Percentiles rank a stretch among this genome's conserved stretches.
These are phyloP conservation scores for Euplagia quadripunctaria DNA, from an alignment of 2,888 invertebrate species.

Conservation along the genomic window DNA sequence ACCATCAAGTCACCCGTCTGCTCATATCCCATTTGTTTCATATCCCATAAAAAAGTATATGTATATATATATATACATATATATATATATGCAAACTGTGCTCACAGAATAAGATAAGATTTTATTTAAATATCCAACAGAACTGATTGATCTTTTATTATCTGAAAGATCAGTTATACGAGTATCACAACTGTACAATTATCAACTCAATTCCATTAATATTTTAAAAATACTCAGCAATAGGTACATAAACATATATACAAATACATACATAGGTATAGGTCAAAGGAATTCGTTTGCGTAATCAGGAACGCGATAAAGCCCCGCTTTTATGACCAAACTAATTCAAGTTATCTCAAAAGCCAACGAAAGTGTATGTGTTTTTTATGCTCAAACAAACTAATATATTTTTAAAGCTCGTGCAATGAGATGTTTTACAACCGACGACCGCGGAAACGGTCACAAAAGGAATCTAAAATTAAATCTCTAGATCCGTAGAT, in stretches of 20 bases:
- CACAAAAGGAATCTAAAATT: slow-evolving; percentile 48
- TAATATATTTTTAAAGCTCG: slow-evolving; percentile 1
- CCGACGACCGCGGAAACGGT: slow-evolving; percentile 11
- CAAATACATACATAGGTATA: neutral
- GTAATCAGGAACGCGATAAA: neutral
- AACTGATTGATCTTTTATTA: too few species aligned
- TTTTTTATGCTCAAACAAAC: neutral
- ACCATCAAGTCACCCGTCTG: too few species aligned
- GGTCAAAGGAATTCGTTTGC: neutral
- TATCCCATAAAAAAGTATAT: too few species aligned
- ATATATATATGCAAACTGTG: too few species aligned
- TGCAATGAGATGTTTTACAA: slow-evolving; percentile 15
- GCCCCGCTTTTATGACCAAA: neutral
- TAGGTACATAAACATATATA: neutral
- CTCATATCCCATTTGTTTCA: too few species aligned
- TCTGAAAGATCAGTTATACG: too few species aligned
- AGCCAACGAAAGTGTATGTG: neutral
- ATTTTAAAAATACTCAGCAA: too few species aligned
- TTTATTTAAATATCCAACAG: too few species aligned
- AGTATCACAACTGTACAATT: too few species aligned
- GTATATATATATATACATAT: too few species aligned
- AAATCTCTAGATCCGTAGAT: slow-evolving; percentile 28
- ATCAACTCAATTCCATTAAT: too few species aligned
- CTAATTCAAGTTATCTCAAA: neutral
- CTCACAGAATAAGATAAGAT: too few species aligned